These are phyloP conservation scores for Stegastes partitus DNA, from an alignment of 2,113 vertebrate genomes.

Conservation along the genomic window DNA sequence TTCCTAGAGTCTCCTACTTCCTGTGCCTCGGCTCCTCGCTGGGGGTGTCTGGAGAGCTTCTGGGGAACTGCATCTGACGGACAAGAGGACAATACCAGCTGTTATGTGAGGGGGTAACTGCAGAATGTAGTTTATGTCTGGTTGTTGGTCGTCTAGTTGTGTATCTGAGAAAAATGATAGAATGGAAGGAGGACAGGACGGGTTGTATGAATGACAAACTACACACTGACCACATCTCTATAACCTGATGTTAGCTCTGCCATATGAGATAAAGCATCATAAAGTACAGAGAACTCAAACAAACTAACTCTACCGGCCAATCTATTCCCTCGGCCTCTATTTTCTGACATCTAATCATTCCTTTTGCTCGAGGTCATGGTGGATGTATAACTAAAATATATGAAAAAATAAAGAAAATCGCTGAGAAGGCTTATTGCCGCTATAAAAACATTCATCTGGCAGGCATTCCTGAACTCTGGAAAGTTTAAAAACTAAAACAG, in stretches of 20 bases:
- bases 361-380: not conserved
- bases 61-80: slow-evolving; percentile 75
- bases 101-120: not conserved
- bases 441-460: not conserved
- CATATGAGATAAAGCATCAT: slow-evolving; percentile 42
- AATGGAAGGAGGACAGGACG: not conserved
- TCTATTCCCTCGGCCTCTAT: not conserved
- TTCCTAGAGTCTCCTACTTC: slow-evolving; percentile 73
- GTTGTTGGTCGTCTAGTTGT: not conserved
- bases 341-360: slow-evolving; percentile 8
- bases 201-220: slow-evolving; percentile 9
- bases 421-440: not conserved
- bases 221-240: not conserved
- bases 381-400: not conserved
- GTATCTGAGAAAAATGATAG: not conserved
- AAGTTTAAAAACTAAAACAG: not conserved
- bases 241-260: slow-evolving; percentile 16
- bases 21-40: slow-evolving; percentile 61
- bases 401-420: not conserved
- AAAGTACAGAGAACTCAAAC: slow-evolving; percentile 16
- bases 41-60: slow-evolving; percentile 44
- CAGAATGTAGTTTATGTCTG: no score
- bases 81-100: slow-evolving; percentile 20
- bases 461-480: not conserved
- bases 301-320: not conserved